Evolutionary conservation across 1,140 invertebrate species (phyloP).

Genomic region (Bombus sibiricus): DNA sequence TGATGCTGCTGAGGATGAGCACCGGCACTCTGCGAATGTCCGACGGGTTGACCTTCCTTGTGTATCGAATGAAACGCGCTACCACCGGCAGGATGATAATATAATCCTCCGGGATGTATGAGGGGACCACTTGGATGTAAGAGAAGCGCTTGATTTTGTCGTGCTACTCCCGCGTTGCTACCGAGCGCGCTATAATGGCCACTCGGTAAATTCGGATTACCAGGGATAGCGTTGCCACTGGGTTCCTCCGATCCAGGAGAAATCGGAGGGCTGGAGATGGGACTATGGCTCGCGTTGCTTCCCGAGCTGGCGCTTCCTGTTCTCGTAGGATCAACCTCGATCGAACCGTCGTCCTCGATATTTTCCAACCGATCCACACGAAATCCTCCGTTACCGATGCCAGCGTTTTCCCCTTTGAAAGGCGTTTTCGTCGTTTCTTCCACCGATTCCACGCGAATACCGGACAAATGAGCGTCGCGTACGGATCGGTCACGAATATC

Average conservation of each 20-base stretch:
- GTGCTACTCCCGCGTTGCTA: conserved; percentile 63
- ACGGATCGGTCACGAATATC: background rate
- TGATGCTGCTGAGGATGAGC: conserved; percentile 80
- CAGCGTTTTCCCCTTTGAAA: conserved; percentile 24
- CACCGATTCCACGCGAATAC: conserved; percentile 22
- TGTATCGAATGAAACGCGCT: conserved; percentile 82
- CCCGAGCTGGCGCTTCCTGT: conserved; percentile 78
- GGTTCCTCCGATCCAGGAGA: conserved; percentile 79
- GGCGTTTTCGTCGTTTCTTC: conserved; percentile 16
- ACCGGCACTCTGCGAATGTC: conserved; percentile 73
- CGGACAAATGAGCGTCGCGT: conserved; percentile 21
- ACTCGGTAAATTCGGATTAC: conserved; percentile 56
- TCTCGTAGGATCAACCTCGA: conserved; percentile 62
- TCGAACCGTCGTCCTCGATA: conserved; percentile 68
- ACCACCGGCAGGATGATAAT: conserved; percentile 77
- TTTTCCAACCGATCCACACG: conserved; percentile 63
- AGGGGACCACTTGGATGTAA: conserved; percentile 77
- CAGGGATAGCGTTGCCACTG: conserved; percentile 49
- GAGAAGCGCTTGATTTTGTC: conserved; percentile 76
- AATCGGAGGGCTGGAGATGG: conserved; percentile 78
- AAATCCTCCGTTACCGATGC: conserved; percentile 43
- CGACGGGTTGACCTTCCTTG: conserved; percentile 76
- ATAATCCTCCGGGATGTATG: conserved; percentile 77
- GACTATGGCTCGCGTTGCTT: conserved; percentile 77
- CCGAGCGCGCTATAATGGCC: conserved; percentile 66